A percentile compares a stretch with the other conserved stretches of the same genome.
phyloP scores from a whole-genome alignment of 92 coral and sea anemone species.

The Epizoanthus stellaris region DNA sequence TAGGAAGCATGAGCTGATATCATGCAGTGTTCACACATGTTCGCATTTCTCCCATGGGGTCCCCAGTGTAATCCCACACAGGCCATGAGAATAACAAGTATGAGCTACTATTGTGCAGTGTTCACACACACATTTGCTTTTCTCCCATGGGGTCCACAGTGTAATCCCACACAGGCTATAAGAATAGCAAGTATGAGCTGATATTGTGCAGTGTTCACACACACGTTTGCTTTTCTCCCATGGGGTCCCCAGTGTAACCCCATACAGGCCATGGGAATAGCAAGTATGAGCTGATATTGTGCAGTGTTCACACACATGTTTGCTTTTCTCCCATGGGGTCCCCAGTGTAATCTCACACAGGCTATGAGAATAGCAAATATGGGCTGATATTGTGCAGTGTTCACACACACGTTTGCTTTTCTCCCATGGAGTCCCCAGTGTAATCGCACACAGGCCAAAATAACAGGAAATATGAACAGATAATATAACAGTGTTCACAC shows the following conservation, averaged over 20 bases:
- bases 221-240: background rate
- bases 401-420: too few relatives aligned
- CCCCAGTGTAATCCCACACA: background rate
- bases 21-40: too few relatives aligned
- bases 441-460: too few relatives aligned
- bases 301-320: too few relatives aligned
- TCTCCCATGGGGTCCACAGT: conserved; percentile 72
- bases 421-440: background rate
- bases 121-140: background rate
- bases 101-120: background rate
- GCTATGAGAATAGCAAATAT: too few relatives aligned
- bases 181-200: background rate
- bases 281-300: background rate
- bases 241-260: conserved; percentile 91
- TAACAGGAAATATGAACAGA: too few relatives aligned
- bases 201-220: background rate
- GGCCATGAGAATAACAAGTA: background rate
- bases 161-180: conserved; percentile 78
- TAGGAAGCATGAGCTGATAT: background rate
- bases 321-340: conserved; percentile 57
- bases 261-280: conserved; percentile 43
- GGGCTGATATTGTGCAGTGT: too few relatives aligned
- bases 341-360: conserved; percentile 89
- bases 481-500: too few relatives aligned
- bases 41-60: background rate